These are phyloP conservation scores for Lasioglossum zephyrum DNA, from an alignment of 2,888 invertebrate species.

Conservation along the genomic window DNA sequence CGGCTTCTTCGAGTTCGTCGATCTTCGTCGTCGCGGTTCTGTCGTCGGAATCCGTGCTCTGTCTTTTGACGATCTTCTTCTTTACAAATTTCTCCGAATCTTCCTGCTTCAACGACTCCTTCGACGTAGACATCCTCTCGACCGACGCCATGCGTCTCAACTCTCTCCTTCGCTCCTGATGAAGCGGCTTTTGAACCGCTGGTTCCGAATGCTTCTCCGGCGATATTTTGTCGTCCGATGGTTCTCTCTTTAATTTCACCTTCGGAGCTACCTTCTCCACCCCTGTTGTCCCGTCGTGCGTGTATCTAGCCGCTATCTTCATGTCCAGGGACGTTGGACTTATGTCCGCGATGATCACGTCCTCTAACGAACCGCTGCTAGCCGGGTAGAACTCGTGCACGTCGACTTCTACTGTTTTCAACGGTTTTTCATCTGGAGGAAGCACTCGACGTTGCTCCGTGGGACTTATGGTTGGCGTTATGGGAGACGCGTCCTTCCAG, in stretches of 20 bases:
- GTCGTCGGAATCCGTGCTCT: conserved; percentile 17
- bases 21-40: conserved; percentile 11
- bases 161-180: conserved; percentile 26
- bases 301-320: conserved; percentile 26
- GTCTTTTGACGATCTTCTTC: conserved; percentile 38
- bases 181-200: not conserved
- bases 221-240: conserved; percentile 12
- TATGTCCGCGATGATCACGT: conserved; percentile 49
- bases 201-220: conserved; percentile 18
- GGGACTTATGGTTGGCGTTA: conserved; percentile 75
- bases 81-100: conserved; percentile 43
- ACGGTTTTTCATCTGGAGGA: conserved; percentile 8
- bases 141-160: conserved; percentile 52
- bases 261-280: conserved; percentile 65
- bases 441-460: conserved; percentile 39
- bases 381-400: conserved; percentile 58
- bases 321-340: conserved; percentile 21
- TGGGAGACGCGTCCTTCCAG: conserved; percentile 72
- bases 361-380: conserved; percentile 36
- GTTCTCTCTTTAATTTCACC: conserved; percentile 67
- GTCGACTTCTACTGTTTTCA: conserved; percentile 48
- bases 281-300: conserved; percentile 25
- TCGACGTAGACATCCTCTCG: conserved; percentile 27
- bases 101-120: conserved; percentile 46
- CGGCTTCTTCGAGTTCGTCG: conserved; percentile 17